Conservation (phyloP, 2,113 vertebrate species). For the Oryctolagus cuniculus region DNA sequence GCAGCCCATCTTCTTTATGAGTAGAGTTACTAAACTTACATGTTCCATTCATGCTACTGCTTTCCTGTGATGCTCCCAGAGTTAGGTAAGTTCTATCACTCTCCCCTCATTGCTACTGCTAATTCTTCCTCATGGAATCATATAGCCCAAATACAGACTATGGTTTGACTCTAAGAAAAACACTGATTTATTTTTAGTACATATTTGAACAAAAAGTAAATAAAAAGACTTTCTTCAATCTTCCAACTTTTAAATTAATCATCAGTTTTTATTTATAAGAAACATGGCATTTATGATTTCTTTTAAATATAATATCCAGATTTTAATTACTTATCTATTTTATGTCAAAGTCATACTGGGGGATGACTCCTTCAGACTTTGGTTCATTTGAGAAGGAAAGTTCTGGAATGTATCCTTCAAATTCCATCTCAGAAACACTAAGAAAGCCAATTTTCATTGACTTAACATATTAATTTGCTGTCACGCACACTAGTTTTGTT, state of each 20-base stretch:
- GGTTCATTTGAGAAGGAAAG: background rate
- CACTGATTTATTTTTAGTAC: background rate
- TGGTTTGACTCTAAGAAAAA: background rate
- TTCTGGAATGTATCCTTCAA: background rate
- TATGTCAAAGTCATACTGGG: background rate
- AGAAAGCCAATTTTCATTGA: background rate
- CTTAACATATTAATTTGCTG: background rate
- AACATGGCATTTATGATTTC: background rate
- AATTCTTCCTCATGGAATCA: background rate
- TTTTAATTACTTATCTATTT: conserved; percentile 32
- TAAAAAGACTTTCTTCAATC: background rate
- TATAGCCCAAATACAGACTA: background rate
- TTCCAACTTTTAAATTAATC: background rate
- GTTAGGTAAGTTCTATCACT: background rate
- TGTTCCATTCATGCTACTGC: no score
- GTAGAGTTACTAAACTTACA: background rate
- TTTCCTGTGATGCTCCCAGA: background rate
- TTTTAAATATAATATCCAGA: conserved; percentile 8
- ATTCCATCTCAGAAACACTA: background rate
- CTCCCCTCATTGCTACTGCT: no score
- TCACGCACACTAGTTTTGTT: background rate
- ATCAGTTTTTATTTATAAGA: background rate
- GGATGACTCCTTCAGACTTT: background rate
- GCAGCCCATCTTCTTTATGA: background rate
- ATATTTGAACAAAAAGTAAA: background rate